These are phyloP conservation scores for Sardinella longiceps DNA, from an alignment of 2,797 vertebrate species.

Conservation along the genomic window DNA sequence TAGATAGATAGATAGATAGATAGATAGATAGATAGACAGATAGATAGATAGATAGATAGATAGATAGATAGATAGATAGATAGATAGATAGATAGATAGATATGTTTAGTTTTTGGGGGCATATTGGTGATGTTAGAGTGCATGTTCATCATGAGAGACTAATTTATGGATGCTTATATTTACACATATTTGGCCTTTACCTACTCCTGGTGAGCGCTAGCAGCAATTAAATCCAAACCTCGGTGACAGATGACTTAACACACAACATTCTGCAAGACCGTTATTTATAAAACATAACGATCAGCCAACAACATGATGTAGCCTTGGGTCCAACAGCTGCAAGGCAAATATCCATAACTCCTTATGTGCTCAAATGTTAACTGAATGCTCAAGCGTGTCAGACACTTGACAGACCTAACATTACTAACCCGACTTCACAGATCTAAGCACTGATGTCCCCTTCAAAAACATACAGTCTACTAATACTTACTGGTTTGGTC, in stretches of 20 bases:
- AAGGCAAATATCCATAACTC: not conserved
- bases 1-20: no score
- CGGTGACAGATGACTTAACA: not conserved
- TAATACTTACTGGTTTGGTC: no score
- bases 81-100: no score
- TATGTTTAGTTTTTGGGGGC: not conserved
- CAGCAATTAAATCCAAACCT: not conserved
- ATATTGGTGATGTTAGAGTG: not conserved
- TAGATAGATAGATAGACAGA: no score
- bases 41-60: no score
- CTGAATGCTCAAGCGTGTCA: not conserved
- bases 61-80: no score
- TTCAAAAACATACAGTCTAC: not conserved
- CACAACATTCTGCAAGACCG: not conserved
- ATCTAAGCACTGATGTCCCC: not conserved
- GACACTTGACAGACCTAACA: not conserved
- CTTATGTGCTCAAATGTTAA: not conserved
- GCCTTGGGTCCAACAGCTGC: not conserved
- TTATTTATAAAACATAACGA: slow-evolving; percentile 7
- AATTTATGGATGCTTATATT: not conserved
- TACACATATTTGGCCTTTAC: not conserved
- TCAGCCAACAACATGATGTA: not conserved
- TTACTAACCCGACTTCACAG: not conserved
- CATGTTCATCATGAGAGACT: not conserved
- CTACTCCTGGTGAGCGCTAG: not conserved